A percentile compares a stretch with the other conserved stretches of the same genome.
Evolutionary conservation across 2,113 vertebrate genomes (phyloP).

Genomic region (Indicator indicator): DNA sequence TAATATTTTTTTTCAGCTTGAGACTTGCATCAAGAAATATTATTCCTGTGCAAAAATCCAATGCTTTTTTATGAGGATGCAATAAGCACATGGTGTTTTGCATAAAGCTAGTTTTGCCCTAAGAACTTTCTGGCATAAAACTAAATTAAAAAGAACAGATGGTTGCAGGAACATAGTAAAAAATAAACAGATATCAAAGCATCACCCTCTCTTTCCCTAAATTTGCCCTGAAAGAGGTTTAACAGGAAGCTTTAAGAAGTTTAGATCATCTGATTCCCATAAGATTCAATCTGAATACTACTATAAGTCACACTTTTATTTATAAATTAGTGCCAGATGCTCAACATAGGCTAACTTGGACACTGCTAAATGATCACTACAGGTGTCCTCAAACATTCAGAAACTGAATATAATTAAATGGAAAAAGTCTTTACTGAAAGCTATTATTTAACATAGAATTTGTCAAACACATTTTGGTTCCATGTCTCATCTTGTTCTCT

Average conservation of each 20-base stretch:
- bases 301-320: not conserved
- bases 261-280: not conserved
- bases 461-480: not conserved
- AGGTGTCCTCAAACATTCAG: not conserved
- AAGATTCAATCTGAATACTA: not conserved
- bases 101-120: not conserved
- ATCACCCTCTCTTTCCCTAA: not conserved
- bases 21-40: not conserved
- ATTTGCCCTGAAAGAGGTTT: not conserved
- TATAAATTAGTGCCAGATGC: not conserved
- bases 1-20: not conserved
- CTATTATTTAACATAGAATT: not conserved
- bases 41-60: not conserved
- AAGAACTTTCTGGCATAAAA: slow-evolving; percentile 12
- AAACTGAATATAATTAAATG: not conserved
- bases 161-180: not conserved
- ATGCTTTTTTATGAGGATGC: not conserved
- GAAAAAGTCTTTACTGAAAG: not conserved
- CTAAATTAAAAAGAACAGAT: slow-evolving; percentile 10
- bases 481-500: not conserved
- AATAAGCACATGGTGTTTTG: not conserved
- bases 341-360: not conserved
- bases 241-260: not conserved
- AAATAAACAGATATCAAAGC: not conserved
- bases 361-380: not conserved